These are phyloP conservation scores for Anguilla anguilla DNA, from an alignment of 2,797 vertebrate species.

Conservation along the genomic window DNA sequence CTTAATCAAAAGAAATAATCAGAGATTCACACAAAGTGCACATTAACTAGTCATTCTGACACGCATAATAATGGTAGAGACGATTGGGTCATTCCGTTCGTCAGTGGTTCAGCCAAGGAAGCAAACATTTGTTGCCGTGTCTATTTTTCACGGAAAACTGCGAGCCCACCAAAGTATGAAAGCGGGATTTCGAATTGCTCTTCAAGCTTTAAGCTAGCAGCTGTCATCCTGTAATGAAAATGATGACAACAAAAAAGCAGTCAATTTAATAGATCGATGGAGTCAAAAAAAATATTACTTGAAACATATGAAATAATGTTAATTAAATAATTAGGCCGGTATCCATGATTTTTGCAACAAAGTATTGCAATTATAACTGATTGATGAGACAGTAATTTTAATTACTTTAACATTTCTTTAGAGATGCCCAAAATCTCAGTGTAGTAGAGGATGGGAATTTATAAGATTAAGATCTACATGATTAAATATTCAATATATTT, in stretches of 20 bases:
- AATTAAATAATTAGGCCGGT: too few relatives aligned
- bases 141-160: not conserved
- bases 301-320: too few relatives aligned
- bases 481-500: not conserved
- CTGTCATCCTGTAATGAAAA: not conserved
- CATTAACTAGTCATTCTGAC: not conserved
- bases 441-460: too few relatives aligned
- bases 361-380: too few relatives aligned
- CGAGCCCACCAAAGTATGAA: not conserved
- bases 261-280: not conserved
- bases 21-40: not conserved
- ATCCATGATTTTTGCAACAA: too few relatives aligned
- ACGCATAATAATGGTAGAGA: not conserved
- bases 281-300: too few relatives aligned
- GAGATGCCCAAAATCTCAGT: too few relatives aligned
- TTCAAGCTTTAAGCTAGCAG: not conserved
- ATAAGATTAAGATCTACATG: too few relatives aligned
- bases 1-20: not conserved
- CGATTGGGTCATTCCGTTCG: not conserved
- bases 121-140: not conserved
- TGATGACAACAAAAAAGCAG: not conserved
- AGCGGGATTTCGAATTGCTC: not conserved
- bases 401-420: too few relatives aligned
- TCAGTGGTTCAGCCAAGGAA: not conserved
- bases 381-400: too few relatives aligned